Conservation (phyloP, 2,888 invertebrate genomes). For the Heliconius aoede region DNA sequence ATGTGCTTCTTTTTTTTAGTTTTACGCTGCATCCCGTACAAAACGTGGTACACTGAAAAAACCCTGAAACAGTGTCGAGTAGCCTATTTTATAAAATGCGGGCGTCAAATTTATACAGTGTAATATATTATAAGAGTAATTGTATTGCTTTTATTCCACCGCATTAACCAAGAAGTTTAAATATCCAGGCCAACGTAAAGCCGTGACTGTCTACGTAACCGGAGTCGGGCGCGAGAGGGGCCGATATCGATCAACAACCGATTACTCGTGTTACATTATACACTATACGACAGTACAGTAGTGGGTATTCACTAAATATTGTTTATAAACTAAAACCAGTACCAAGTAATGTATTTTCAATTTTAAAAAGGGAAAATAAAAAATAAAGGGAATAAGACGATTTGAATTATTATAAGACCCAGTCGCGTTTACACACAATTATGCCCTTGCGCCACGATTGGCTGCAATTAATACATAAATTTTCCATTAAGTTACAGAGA, state of each 20-base stretch:
- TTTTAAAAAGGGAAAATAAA: no score
- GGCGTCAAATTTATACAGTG: not conserved
- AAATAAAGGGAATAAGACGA: no score
- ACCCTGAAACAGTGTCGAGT: not conserved
- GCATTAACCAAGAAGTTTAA: slow-evolving; percentile 25
- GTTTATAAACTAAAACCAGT: not conserved
- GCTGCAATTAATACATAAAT: not conserved
- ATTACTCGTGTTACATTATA: slow-evolving; percentile 26
- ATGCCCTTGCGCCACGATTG: no score
- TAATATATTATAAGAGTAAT: slow-evolving; percentile 12
- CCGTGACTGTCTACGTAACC: slow-evolving; percentile 31
- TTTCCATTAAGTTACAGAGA: not conserved
- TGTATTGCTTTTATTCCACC: slow-evolving; percentile 15
- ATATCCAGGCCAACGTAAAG: slow-evolving; percentile 38
- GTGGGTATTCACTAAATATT: slow-evolving; percentile 6
- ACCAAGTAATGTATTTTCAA: no score
- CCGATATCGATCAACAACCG: slow-evolving; percentile 35
- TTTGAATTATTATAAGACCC: no score
- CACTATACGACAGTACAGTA: no score
- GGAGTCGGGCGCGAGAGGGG: slow-evolving; percentile 29
- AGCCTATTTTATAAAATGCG: no score
- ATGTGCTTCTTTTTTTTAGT: not conserved
- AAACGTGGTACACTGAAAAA: not conserved
- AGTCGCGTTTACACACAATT: no score
- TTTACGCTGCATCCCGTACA: not conserved